These are phyloP conservation scores for Lepus townsendii DNA, from an alignment of 2,797 vertebrate species.

Conservation along the genomic window DNA sequence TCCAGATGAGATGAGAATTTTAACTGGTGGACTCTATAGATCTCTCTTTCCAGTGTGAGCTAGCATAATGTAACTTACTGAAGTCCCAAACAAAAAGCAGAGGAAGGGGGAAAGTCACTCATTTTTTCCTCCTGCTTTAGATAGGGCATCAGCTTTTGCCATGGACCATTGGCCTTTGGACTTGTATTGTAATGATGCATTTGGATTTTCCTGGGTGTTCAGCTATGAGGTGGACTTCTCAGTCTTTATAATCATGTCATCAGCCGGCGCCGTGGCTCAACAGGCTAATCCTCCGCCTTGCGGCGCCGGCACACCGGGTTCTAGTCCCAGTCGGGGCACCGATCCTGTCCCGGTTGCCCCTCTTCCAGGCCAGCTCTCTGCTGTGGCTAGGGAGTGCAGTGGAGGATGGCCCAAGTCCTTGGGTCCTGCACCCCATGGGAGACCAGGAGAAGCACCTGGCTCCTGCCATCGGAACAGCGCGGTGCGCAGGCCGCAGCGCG, in stretches of 20 bases:
- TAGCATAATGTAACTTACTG: background rate
- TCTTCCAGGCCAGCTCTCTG: too few relatives aligned
- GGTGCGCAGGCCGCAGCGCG: too few relatives aligned
- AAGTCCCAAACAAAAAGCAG: background rate
- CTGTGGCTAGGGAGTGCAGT: too few relatives aligned
- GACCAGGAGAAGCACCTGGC: too few relatives aligned
- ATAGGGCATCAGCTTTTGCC: background rate
- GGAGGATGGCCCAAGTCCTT: too few relatives aligned
- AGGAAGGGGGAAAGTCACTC: background rate
- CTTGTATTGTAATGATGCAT: background rate
- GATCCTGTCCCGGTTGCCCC: too few relatives aligned
- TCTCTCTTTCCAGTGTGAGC: background rate
- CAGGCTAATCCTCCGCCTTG: too few relatives aligned
- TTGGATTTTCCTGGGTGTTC: background rate
- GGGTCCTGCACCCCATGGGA: too few relatives aligned
- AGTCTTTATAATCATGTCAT: background rate
- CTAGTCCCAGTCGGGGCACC: too few relatives aligned
- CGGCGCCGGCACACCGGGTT: too few relatives aligned
- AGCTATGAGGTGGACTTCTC: background rate
- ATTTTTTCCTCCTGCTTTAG: background rate
- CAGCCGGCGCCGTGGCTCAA: too few relatives aligned
- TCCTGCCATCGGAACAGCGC: too few relatives aligned
- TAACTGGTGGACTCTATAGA: background rate
- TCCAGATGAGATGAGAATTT: background rate
- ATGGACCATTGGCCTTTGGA: background rate